Conservation (phyloP, 2,888 invertebrate genomes). For the Sphaerophoria taeniata region DNA sequence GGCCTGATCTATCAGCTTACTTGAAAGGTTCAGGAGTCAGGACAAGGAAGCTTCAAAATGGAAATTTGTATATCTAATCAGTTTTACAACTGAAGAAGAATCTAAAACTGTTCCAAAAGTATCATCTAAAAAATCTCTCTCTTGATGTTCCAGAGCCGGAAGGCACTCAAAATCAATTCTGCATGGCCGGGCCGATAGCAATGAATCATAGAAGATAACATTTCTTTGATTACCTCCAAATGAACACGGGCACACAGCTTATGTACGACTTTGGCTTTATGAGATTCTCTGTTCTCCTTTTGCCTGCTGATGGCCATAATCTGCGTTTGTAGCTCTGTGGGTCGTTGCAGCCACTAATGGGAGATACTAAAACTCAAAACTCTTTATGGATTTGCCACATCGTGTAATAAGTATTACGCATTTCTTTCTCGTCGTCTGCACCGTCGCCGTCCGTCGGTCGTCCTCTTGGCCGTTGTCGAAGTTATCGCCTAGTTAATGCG, state of each 20-base stretch:
- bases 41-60: neutral
- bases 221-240: conserved; percentile 66
- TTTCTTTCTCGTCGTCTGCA: conserved; percentile 8
- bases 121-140: conserved; percentile 31
- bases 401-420: conserved; percentile 15
- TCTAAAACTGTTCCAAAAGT: neutral
- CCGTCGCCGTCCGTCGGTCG: neutral
- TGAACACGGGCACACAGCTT: conserved; percentile 23
- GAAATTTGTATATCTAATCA: conserved; percentile 12
- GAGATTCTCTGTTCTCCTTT: neutral
- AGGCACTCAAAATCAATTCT: conserved; percentile 65
- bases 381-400: neutral
- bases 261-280: conserved; percentile 19
- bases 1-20: neutral
- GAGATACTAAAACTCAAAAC: neutral
- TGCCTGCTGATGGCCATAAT: neutral
- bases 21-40: neutral
- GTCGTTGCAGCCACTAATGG: conserved; percentile 33
- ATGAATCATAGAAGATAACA: conserved; percentile 72
- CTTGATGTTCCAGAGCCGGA: conserved; percentile 34
- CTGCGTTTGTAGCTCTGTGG: conserved; percentile 19
- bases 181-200: conserved; percentile 53
- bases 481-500: neutral
- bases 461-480: neutral
- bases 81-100: conserved; percentile 13